Conservation (phyloP, 2,888 invertebrate genomes). For the Chironomus riparius region DNA sequence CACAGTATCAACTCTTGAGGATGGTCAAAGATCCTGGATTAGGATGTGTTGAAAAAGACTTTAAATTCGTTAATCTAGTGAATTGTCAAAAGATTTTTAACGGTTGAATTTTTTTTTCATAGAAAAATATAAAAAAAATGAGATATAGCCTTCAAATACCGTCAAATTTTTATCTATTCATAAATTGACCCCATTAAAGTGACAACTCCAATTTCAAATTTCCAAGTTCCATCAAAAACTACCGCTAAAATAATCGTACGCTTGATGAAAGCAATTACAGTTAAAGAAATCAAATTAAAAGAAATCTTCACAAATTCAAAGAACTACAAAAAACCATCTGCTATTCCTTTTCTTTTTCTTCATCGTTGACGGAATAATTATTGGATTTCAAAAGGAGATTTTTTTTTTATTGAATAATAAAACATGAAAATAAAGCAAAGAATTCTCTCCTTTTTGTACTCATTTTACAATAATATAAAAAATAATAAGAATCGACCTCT, state of each 20-base stretch:
- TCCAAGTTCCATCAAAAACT: background rate
- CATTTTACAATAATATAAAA: slow-evolving; percentile 7
- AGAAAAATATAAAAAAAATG: no score
- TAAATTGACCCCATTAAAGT: no score
- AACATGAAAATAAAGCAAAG: background rate
- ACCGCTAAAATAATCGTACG: background rate
- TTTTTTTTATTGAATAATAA: background rate
- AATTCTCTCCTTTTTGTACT: slow-evolving; percentile 2
- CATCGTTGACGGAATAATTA: slow-evolving; percentile 16
- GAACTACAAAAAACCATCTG: background rate
- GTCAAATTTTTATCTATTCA: no score
- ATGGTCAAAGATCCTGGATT: no score
- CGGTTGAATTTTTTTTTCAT: no score
- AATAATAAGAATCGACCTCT: slow-evolving; percentile 14
- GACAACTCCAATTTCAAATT: background rate
- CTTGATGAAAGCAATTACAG: slow-evolving; percentile 19
- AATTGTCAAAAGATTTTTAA: no score
- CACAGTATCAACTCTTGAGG: no score
- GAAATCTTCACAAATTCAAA: no score
- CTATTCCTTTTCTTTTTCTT: background rate
- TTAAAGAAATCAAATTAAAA: slow-evolving; percentile 14
- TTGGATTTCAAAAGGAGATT: slow-evolving; percentile 14
- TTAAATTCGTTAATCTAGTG: no score
- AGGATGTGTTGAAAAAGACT: no score
- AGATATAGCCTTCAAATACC: no score